Evolutionary conservation across 2,113 vertebrate species (phyloP).

Genomic region (Seriola quinqueradiata): DNA sequence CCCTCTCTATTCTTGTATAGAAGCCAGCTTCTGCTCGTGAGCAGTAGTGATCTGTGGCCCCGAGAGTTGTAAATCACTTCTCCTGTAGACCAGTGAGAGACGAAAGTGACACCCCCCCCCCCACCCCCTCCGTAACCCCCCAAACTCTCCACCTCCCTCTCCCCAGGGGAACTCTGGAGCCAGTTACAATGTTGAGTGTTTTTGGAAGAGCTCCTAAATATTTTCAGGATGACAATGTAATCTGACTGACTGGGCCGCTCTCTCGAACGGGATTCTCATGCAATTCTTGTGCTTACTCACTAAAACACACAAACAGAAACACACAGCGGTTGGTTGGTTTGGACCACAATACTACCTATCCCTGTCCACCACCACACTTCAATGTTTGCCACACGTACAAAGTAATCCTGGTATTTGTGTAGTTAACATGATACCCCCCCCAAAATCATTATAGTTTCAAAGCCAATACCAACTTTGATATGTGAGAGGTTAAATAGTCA

Average conservation of each 20-base stretch:
- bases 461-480: not conserved
- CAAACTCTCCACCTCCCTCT: constrained; percentile 64
- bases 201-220: constrained; percentile 86
- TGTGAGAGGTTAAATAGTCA: not conserved
- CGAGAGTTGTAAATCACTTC: constrained; percentile 64
- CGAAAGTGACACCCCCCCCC: constrained; percentile 43
- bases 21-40: constrained; percentile 45
- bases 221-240: constrained; percentile 84
- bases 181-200: constrained; percentile 82
- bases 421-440: not conserved
- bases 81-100: constrained; percentile 54
- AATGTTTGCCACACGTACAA: not conserved
- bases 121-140: constrained; percentile 19
- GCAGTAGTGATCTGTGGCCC: constrained; percentile 50
- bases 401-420: not conserved
- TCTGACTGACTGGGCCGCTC: constrained; percentile 79
- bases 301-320: constrained; percentile 19
- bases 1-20: constrained; percentile 26
- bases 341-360: constrained; percentile 11
- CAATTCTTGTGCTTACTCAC: constrained; percentile 50
- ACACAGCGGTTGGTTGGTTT: constrained; percentile 23
- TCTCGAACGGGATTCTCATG: constrained; percentile 73
- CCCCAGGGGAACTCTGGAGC: constrained; percentile 78
- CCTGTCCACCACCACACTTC: not conserved
- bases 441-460: not conserved